Evolutionary conservation across 30 jellyfish, hydroid and myxozoan genomes (phyloP), one percentile per base, ranked within the genome.

Genomic region (Chironex yamaguchii): DNA sequence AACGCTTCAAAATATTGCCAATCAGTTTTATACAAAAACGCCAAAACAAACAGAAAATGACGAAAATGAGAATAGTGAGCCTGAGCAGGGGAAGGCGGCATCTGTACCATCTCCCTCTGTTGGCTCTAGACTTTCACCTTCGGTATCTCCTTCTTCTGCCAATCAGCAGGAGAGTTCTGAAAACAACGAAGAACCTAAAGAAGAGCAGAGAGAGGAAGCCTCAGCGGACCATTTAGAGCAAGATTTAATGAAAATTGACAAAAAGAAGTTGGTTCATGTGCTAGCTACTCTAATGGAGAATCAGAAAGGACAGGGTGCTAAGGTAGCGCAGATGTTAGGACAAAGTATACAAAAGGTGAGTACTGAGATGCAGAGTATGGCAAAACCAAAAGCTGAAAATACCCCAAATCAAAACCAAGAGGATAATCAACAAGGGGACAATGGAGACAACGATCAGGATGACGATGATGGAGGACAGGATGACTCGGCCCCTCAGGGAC

Each of bases 171-270:
- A 42, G 58, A 17, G 58, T 42, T 9, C 9, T 9, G 58, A 42
- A 42, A 42, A 42, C 17, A 6, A 9, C 17, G 13, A 9, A 6
- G 9, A 9, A 42, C 9, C 58, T 6, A 6, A 9, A 6, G 58
- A 42, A 17, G 58, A 42, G 17, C 58, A 42, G 17, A 42, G 17
- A 17, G 58, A 42, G 17, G 58, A 42, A 6, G 58, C 58, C 17
- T 42, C 58, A 6, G 58, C 58, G 17, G 58, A 42, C 17, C 9
- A 6, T 42, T 17, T 42, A 42, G 58, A 42, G 17, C 58, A 42
- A 9, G 66, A 78, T 13, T 34, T 89, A 53, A 89, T 89, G 97
- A 89, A 89, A 64, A 81, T 89, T 86, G 97, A 89, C 90, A 89
- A 89, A 22, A 67, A 67, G 22, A 67, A 67, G 22, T 67, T 67